These are phyloP conservation scores for Mycalesis mineus DNA, from an alignment of 2,888 invertebrate genomes.

Conservation along the genomic window DNA sequence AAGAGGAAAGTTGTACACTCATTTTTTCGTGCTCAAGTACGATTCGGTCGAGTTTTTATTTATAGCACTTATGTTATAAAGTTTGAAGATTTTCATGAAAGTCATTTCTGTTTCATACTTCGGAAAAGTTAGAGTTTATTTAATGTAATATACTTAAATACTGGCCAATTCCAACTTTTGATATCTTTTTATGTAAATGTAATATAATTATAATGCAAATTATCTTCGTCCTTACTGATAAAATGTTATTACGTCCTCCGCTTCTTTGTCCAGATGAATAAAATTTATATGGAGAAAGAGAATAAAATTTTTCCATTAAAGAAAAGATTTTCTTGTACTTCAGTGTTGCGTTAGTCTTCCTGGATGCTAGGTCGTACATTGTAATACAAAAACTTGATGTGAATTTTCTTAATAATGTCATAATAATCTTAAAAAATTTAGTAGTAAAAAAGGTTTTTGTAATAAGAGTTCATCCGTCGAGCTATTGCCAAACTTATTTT, in stretches of 20 bases:
- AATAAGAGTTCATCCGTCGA: no score
- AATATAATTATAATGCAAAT: conserved; percentile 16
- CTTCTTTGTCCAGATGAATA: background rate
- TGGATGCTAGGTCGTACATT: no score
- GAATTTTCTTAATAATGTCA: no score
- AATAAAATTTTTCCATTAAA: background rate
- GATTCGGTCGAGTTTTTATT: conserved; percentile 9
- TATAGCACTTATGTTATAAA: conserved; percentile 13
- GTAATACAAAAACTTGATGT: no score
- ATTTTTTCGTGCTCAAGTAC: conserved; percentile 1
- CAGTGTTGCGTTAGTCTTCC: no score
- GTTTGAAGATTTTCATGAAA: conserved; percentile 13
- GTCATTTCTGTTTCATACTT: conserved; percentile 5
- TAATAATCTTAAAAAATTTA: no score
- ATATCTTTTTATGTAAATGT: conserved; percentile 12
- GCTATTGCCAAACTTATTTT: no score
- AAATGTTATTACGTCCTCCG: background rate
- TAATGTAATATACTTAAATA: conserved; percentile 9
- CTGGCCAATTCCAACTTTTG: conserved; percentile 10
- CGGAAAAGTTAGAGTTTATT: conserved; percentile 6
- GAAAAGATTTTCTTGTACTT: background rate
- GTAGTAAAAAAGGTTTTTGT: no score
- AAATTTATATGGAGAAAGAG: background rate
- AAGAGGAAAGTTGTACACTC: background rate
- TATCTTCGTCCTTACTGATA: conserved; percentile 4